Conservation (phyloP, 2,113 vertebrate species). For the Tricholaema leucomelas region DNA sequence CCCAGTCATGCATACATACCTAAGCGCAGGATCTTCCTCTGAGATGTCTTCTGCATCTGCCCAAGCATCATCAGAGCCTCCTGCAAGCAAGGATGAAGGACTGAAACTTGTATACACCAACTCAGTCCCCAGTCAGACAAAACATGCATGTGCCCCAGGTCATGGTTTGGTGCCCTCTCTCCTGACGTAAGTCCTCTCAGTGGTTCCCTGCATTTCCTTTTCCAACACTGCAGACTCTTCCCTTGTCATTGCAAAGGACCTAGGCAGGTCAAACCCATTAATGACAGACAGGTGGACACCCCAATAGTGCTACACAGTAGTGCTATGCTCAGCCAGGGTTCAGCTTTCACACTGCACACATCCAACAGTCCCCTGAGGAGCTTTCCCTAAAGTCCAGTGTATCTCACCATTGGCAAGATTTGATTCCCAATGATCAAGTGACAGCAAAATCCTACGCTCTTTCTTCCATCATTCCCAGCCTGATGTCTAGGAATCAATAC, state of each 20-base stretch:
- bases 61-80: conserved; percentile 90
- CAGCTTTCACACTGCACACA: neutral
- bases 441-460: neutral
- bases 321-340: neutral
- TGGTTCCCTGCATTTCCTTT: neutral
- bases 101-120: neutral
- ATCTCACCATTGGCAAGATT: neutral
- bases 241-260: neutral
- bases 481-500: neutral
- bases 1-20: conserved; percentile 75
- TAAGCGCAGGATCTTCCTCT: conserved; percentile 86
- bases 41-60: conserved; percentile 87
- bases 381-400: neutral
- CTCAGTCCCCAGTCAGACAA: neutral
- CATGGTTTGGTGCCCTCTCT: neutral
- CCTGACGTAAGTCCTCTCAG: neutral
- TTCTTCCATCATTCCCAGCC: neutral
- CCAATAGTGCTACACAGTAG: neutral
- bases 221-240: neutral
- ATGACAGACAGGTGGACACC: neutral
- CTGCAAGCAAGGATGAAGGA: conserved; percentile 69
- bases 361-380: neutral
- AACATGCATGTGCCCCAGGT: fast-evolving
- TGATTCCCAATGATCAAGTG: neutral
- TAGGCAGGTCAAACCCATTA: neutral